These are phyloP conservation scores for Anas platyrhynchos DNA, from an alignment of 2,113 vertebrate genomes.

Conservation along the genomic window DNA sequence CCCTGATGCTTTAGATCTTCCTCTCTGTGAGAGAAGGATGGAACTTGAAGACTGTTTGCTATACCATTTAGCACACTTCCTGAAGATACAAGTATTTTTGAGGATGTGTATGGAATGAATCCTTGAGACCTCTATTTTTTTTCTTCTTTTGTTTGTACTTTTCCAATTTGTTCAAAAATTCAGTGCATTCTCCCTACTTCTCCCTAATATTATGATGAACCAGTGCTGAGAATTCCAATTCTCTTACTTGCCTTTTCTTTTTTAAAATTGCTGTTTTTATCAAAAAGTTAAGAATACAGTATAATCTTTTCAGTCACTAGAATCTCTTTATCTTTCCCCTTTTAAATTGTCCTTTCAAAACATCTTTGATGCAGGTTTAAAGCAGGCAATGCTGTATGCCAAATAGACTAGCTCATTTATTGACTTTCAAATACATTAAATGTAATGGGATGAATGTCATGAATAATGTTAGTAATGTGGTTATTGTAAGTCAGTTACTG, in stretches of 20 bases:
- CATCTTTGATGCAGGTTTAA: conserved; percentile 1
- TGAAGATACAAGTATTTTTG: background rate
- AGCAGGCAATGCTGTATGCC: background rate
- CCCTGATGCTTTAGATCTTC: background rate
- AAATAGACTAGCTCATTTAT: background rate
- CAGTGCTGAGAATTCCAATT: background rate
- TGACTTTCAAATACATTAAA: background rate
- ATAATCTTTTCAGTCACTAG: background rate
- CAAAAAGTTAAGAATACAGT: background rate
- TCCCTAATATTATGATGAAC: background rate
- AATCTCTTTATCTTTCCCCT: background rate
- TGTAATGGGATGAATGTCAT: background rate
- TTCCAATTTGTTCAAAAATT: background rate
- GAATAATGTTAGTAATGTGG: background rate
- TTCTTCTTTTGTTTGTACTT: background rate
- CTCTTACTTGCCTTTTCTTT: background rate
- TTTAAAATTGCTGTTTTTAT: background rate
- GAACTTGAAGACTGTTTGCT: conserved; percentile 3
- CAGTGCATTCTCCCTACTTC: background rate
- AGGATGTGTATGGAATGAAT: background rate
- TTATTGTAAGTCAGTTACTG: background rate
- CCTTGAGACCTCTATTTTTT: background rate
- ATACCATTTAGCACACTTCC: background rate
- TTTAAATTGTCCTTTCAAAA: conserved; percentile 2
- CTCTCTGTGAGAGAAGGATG: background rate